Evolutionary conservation across 1,140 invertebrate genomes (phyloP).

Genomic region (silkworm (Bombyx mori)): ASM3026992v2 NC_085120.1:10429501-10430000

Average conservation of each 20-base stretch:
- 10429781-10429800: slow-evolving; percentile 14
- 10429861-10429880: slow-evolving; percentile 27
- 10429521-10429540: too few species aligned
- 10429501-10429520: too few species aligned
- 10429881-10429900: not conserved
- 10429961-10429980: too few species aligned
- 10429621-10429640: slow-evolving; percentile 3
- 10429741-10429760: slow-evolving; percentile 6
- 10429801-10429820: slow-evolving; percentile 32
- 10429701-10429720: slow-evolving; percentile 17
- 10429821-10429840: slow-evolving; percentile 26
- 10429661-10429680: slow-evolving; percentile 11
- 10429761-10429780: slow-evolving; percentile 13
- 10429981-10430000: too few species aligned
- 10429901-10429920: too few species aligned
- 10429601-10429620: not conserved
- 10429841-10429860: slow-evolving; percentile 29
- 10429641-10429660: slow-evolving; percentile 5
- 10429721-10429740: slow-evolving; percentile 7
- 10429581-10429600: not conserved
- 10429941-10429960: too few species aligned
- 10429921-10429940: too few species aligned
- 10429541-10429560: too few species aligned
- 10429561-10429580: too few species aligned
- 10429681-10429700: slow-evolving; percentile 22